Conservation (phyloP, 2,797 vertebrate species). For the Mustela erminea region DNA sequence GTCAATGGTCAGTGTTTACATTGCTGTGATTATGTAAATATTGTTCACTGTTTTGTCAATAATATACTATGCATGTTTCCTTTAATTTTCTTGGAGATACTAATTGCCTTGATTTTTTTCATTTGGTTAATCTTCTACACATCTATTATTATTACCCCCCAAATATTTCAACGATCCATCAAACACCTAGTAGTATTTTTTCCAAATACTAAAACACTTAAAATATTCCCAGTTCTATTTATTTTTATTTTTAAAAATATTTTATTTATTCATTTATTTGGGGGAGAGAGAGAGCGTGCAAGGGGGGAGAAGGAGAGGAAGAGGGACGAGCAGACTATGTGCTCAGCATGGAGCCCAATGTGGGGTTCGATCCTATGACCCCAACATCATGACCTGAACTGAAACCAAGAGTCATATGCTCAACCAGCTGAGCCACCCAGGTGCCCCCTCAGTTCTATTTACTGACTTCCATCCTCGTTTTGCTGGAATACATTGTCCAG, state of each 20-base stretch:
- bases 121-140: constrained; percentile 21
- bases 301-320: background rate
- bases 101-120: background rate
- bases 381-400: background rate
- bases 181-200: constrained; percentile 30
- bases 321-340: background rate
- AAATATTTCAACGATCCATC: constrained; percentile 51
- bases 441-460: background rate
- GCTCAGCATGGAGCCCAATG: background rate
- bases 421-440: background rate
- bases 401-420: background rate
- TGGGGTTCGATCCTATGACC: background rate
- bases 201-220: background rate
- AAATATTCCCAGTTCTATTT: constrained; percentile 27
- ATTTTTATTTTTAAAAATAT: background rate
- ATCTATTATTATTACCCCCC: background rate
- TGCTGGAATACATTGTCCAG: background rate
- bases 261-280: background rate
- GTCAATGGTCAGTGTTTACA: background rate
- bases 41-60: background rate
- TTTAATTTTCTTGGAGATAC: background rate
- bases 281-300: background rate
- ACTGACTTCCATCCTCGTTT: background rate
- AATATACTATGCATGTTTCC: background rate
- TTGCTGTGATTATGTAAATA: constrained; percentile 8